A percentile compares a stretch with the other conserved stretches of the same genome.
Conservation (phyloP, 2,888 invertebrate genomes). For the Hydraecia micacea region DNA sequence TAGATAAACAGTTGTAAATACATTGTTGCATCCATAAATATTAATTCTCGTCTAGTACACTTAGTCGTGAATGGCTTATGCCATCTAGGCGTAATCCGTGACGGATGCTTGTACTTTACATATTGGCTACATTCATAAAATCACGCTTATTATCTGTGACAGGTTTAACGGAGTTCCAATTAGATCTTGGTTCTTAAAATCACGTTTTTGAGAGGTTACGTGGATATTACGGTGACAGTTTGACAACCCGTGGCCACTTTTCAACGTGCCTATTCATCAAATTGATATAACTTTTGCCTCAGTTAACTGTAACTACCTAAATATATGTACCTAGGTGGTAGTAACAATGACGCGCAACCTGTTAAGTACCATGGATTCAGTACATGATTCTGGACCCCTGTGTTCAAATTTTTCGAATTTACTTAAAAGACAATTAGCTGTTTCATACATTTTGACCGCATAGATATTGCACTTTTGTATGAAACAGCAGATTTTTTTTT, state of each 20-base stretch:
- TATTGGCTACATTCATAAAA: constrained; percentile 45
- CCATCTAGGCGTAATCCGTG: constrained; percentile 44
- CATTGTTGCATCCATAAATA: constrained; percentile 46
- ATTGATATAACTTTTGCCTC: not conserved
- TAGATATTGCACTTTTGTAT: not conserved
- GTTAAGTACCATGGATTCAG: no score
- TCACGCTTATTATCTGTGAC: constrained; percentile 1
- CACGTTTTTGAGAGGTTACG: not conserved
- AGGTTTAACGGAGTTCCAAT: constrained; percentile 4
- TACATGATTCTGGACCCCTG: not conserved
- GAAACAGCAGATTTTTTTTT: not conserved
- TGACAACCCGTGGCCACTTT: not conserved
- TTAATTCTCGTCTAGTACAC: constrained; percentile 43
- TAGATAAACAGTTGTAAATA: constrained; percentile 49
- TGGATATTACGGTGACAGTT: no score
- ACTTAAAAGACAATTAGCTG: not conserved
- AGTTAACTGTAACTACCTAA: not conserved
- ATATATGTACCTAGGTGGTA: no score
- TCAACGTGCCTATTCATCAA: not conserved
- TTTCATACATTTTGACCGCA: not conserved
- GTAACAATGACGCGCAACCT: no score
- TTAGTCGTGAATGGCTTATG: constrained; percentile 30
- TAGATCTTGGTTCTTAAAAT: not conserved
- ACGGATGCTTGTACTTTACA: constrained; percentile 34
- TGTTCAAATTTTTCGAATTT: not conserved